These are phyloP conservation scores for Seladonia tumulorum DNA, from an alignment of 2,888 invertebrate species.

Conservation along the genomic window DNA sequence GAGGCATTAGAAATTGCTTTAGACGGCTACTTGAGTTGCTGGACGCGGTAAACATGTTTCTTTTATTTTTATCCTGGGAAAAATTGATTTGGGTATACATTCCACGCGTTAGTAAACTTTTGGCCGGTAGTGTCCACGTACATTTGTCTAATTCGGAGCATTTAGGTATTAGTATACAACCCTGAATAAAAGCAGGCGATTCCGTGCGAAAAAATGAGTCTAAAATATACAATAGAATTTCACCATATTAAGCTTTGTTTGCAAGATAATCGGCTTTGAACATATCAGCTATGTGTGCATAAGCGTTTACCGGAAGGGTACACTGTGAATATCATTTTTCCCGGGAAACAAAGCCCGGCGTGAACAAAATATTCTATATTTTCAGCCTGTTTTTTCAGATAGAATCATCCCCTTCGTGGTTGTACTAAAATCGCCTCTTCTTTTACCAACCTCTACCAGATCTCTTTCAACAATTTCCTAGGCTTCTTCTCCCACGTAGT, in stretches of 20 bases:
- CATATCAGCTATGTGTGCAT: not conserved
- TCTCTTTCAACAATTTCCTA: no score
- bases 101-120: no score
- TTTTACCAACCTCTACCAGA: not conserved
- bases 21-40: not conserved
- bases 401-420: not conserved
- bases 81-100: no score
- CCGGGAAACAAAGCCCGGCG: not conserved
- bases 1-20: not conserved
- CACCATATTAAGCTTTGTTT: not conserved
- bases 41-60: no score
- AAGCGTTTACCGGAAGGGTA: not conserved
- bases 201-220: not conserved
- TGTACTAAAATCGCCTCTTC: not conserved
- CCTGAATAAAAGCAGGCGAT: not conserved
- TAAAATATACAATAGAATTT: not conserved
- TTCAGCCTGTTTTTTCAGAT: not conserved
- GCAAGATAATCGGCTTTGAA: not conserved
- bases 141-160: not conserved
- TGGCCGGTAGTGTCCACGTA: no score
- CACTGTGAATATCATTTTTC: not conserved
- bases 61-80: no score
- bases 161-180: not conserved
- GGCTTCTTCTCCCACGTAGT: no score
- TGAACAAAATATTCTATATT: not conserved